These are phyloP conservation scores for Peribatodes rhomboidaria DNA, from an alignment of 2,888 invertebrate species.

Conservation along the genomic window DNA sequence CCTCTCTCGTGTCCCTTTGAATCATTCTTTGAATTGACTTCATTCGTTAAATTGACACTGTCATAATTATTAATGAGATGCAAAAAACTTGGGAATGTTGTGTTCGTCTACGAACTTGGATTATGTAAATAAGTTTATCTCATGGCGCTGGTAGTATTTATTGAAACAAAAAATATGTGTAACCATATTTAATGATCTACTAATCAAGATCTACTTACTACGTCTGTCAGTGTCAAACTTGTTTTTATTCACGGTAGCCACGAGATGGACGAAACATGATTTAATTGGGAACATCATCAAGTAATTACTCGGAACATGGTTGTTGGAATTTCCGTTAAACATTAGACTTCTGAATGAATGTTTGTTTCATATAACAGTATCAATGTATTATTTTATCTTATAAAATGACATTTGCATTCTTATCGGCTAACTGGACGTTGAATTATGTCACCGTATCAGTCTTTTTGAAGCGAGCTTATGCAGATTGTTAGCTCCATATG, in stretches of 20 bases:
- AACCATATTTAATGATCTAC: slow-evolving; percentile 8
- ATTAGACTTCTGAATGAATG: slow-evolving; percentile 42
- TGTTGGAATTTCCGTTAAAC: slow-evolving; percentile 39
- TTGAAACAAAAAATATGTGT: slow-evolving; percentile 12
- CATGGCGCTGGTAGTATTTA: background rate
- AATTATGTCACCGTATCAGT: slow-evolving; percentile 54
- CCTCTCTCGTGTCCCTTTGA: slow-evolving; percentile 30
- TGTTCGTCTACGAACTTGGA: slow-evolving; percentile 1
- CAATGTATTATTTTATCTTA: slow-evolving; percentile 49
- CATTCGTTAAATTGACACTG: slow-evolving; percentile 7
- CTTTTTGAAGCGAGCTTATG: slow-evolving; percentile 51
- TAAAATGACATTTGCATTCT: slow-evolving; percentile 59
- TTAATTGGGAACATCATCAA: background rate
- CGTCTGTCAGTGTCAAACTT: slow-evolving; percentile 4
- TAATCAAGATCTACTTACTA: slow-evolving; percentile 13
- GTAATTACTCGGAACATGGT: slow-evolving; percentile 30
- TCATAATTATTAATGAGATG: slow-evolving; percentile 3
- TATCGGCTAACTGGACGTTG: slow-evolving; percentile 57
- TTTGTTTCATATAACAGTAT: slow-evolving; percentile 47
- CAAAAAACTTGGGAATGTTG: slow-evolving; percentile 4
- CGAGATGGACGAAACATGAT: background rate
- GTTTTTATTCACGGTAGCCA: slow-evolving; percentile 14
- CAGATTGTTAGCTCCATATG: slow-evolving; percentile 46
- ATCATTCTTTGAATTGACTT: slow-evolving; percentile 18
- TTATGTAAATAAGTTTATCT: slow-evolving; percentile 8